Evolutionary conservation across 2,113 vertebrate genomes (phyloP), one percentile per base, ranked within the genome.

Genomic region (Plecturocebus donacophilus): DNA sequence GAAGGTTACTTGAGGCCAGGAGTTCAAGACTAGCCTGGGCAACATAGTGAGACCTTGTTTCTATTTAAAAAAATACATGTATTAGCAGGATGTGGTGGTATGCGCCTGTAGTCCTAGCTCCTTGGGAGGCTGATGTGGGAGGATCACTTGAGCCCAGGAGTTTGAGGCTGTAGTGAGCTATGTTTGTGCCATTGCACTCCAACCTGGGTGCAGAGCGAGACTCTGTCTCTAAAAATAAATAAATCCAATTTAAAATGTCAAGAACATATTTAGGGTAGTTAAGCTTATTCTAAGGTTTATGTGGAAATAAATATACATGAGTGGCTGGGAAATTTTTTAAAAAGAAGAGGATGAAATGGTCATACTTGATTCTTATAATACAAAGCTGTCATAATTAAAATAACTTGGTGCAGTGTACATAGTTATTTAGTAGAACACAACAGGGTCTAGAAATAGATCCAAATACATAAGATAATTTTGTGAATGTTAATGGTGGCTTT

Each of bases 201-300:
- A 68, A 16, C 66, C 66, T 68, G 66, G 32, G 30, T 68, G 32
- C 30, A 68, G 7, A 68, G 32, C 2, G 0, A 68, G 66, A 35
- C 3, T 3, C 32, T 68, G 16, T 68, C 32, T 68, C 66, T 68
- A 19, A 68, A 68, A 68, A 68, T 68, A 8, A 68, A 68, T 32
- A 45, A 77, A 47, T 94, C 17, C 40, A 80, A 20, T 88, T 77
- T 27, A 92, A 92, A 92, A 68, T 86, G 21, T 6, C 25, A 89
- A 27, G 35, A 71, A 8, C 30, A 45, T 91, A 14, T 84, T 93
- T 91, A 40, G 9, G 45, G n/a, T 27, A 68, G 19, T 77, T 42
- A 82, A 13, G 32, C 49, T 95, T 75, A 91, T 92, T 94, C n/a
- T 71, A 75, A 87, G 52, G 30, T 52, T 94, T 92, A 52, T 64